Evolutionary conservation across 2,113 vertebrate species (phyloP).

Genomic region (Haemorhous mexicanus): DNA sequence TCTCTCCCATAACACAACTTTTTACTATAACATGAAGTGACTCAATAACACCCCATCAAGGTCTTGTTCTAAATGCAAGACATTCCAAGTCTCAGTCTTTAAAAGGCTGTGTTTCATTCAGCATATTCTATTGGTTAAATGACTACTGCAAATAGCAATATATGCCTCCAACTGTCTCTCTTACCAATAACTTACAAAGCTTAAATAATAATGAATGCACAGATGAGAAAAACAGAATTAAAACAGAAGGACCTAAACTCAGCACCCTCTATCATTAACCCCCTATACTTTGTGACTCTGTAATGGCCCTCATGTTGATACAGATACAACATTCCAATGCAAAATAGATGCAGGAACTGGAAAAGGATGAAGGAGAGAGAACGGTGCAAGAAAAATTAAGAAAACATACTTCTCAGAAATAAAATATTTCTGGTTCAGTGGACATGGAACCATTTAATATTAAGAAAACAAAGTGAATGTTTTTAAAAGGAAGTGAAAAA

Average conservation of each 20-base stretch:
- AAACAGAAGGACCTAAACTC: background rate
- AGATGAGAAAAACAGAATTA: background rate
- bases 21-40: constrained; percentile 8
- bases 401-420: background rate
- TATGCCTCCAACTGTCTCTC: background rate
- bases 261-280: background rate
- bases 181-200: background rate
- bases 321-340: background rate
- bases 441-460: background rate
- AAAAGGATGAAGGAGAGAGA: background rate
- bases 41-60: background rate
- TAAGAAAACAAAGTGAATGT: background rate
- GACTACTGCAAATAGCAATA: background rate
- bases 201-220: background rate
- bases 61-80: background rate
- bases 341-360: background rate
- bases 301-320: background rate
- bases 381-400: background rate
- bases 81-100: background rate
- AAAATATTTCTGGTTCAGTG: background rate
- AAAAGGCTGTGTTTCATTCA: background rate
- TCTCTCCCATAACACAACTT: background rate
- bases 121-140: background rate
- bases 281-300: background rate
- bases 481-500: background rate